Percentiles rank a stretch among this genome's conserved stretches.
Evolutionary conservation across 2,113 vertebrate species (phyloP).

Genomic region (Thinocorus orbignyianus): DNA sequence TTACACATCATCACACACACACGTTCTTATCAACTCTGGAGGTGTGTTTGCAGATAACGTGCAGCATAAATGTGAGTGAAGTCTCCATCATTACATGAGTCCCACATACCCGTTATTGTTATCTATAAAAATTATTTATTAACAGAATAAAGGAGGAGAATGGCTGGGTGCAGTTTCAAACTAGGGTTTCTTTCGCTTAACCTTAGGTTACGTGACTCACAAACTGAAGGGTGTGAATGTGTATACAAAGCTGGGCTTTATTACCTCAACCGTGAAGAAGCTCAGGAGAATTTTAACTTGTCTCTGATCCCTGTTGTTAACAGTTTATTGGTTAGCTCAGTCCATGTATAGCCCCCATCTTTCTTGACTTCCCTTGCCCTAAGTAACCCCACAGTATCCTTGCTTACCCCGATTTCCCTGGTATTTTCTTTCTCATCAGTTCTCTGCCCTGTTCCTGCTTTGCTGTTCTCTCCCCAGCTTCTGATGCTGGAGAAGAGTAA

Average conservation of each 20-base stretch:
- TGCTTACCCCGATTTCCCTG: neutral
- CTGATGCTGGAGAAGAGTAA: neutral
- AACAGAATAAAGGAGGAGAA: slow-evolving; percentile 21
- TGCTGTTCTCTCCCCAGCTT: neutral
- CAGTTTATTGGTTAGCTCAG: neutral
- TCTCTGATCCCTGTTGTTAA: neutral
- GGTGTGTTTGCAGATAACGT: slow-evolving; percentile 19
- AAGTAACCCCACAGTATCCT: neutral
- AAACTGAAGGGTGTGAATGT: neutral
- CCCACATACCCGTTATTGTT: neutral
- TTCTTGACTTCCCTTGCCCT: neutral
- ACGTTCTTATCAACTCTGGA: neutral
- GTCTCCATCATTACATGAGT: neutral
- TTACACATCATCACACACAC: neutral
- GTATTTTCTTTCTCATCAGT: neutral
- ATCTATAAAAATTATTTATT: slow-evolving; percentile 51
- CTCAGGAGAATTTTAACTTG: neutral
- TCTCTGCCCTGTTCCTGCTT: neutral
- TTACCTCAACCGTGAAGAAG: neutral
- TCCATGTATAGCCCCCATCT: neutral
- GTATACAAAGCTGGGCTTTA: neutral
- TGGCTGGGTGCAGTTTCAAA: neutral
- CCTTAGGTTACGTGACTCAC: neutral
- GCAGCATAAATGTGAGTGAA: neutral
- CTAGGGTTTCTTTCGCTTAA: neutral